Base-by-base conservation (phyloP, 2,888 invertebrate genomes). In the Agelastica alni region DNA sequence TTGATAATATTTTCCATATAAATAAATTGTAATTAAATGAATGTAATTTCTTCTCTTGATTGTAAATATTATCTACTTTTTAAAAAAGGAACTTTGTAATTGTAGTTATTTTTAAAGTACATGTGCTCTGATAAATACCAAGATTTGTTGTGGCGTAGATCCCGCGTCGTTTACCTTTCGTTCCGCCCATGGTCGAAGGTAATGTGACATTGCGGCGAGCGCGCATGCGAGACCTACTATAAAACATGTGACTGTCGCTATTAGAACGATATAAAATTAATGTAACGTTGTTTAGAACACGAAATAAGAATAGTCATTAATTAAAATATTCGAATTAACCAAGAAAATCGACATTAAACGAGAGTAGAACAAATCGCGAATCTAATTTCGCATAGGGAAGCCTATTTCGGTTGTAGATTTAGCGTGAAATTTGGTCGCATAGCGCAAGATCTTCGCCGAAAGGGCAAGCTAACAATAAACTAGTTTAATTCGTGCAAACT, bases 171-270 rank as follows among this genome's bases (percentile, higher is more conserved):
- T n/a, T n/a, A n/a, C n/a, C n/a, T n/a, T n/a, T n/a, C 26, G 22
- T 7, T 34, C 46, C 49, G 58, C 54, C 58, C 34, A 58, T 58
- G 53, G 34, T 36, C 41, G 37, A 44, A 53, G 49, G 36, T 53
- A 56, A 59, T 54, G 56, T 56, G 49, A 57, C 54, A 46, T 60
- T 51, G 51, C 41, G 46, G 41, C 45, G 47, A 26, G 52, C 57
- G 67, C 67, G 63, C 63, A 58, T 57, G 63, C 63, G 60, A 53
- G 49, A 53, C 59, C 51, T 51, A 49, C 54, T 55, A 49, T 55
- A 60, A 67, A 67, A 68, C 69, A 69, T 69, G 69, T 69, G 69
- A 69, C 67, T 62, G 60, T 47, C 51, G 47, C 43, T 56, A 53
- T 53, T 58, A 53, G 16, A 49, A 46, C 54, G 46, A 53, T 47